A percentile compares a stretch with the other conserved stretches of the same genome.
Evolutionary conservation across 2,113 vertebrate species (phyloP).

Genomic region (Monarcha castaneiventris): DNA sequence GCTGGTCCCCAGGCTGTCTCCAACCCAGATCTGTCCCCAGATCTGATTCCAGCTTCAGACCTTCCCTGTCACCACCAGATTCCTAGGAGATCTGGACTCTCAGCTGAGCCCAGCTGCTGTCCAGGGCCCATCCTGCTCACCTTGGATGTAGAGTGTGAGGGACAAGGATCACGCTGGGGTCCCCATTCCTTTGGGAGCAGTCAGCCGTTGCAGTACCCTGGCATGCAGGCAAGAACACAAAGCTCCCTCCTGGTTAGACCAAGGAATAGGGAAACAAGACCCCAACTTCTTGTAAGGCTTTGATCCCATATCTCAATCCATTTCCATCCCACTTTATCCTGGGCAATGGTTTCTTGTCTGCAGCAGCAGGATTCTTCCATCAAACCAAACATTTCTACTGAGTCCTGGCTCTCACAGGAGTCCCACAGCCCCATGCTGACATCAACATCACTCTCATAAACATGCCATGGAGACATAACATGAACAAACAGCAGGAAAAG

Average conservation of each 20-base stretch:
- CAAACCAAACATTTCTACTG: not conserved
- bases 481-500: not conserved
- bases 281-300: rapidly evolving
- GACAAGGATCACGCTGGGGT: not conserved
- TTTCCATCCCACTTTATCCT: not conserved
- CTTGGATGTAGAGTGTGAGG: not conserved
- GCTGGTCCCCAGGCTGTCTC: not conserved
- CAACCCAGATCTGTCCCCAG: not conserved
- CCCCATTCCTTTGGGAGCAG: not conserved
- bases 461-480: not conserved
- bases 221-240: not conserved
- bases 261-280: not conserved
- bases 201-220: not conserved
- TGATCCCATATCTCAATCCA: not conserved
- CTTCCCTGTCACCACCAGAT: not conserved
- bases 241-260: not conserved
- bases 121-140: not conserved
- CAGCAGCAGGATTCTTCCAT: not conserved
- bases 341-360: not conserved
- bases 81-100: not conserved
- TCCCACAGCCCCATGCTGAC: not conserved
- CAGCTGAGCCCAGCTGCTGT: not conserved
- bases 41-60: not conserved
- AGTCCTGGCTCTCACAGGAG: not conserved
- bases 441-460: not conserved